Evolutionary conservation across 2,888 invertebrate species (phyloP), one percentile per base, ranked within the genome.

Genomic region (Volucella inanis): DNA sequence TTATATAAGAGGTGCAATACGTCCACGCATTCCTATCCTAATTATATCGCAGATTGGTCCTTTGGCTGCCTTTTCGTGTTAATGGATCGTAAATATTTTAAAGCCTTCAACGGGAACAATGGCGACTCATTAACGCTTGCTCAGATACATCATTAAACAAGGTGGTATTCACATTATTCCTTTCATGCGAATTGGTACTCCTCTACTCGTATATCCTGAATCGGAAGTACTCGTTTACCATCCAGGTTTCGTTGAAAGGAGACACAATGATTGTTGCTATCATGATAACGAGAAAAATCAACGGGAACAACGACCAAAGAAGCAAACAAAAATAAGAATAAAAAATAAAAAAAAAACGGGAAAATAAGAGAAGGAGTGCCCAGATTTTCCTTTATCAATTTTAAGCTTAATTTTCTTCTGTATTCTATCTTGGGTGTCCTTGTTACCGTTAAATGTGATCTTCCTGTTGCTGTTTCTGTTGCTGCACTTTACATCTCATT

Each of bases 21-120:
- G 31, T 2, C 31, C 31, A 31, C 31, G 6, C 31, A 31, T 31
- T 31, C 31, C 31, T 31, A 1, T 31, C 6, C 4, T 31, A 6
- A 6, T 31, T 31, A 6, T 31, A 31, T 4, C 31, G 31, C 6
- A 31, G 31, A 31, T 31, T 31, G 31, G 6, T 31, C 31, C 6
- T 31, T 31, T 0, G 0, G 31, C 31, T 31, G 31, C 31, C 31
- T 31, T 31, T 6, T 31, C 6, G 68, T 39, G 68, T 61, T 76
- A 76, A 68, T 68, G 22, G 68, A 68, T 77, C 62, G 62, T 77
- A 59, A 77, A 77, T 77, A 77, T 68, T 68, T 77, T 55, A 77
- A 70, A 70, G 50, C 62, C 49, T 45, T 77, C 41, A 62, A 47
- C 68, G 62, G 18, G 61, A 49, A 70, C 68, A 77, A 70, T 70